These are phyloP conservation scores for Dusona sp. DNA, from an alignment of 2,888 invertebrate species.

Conservation along the genomic window DNA sequence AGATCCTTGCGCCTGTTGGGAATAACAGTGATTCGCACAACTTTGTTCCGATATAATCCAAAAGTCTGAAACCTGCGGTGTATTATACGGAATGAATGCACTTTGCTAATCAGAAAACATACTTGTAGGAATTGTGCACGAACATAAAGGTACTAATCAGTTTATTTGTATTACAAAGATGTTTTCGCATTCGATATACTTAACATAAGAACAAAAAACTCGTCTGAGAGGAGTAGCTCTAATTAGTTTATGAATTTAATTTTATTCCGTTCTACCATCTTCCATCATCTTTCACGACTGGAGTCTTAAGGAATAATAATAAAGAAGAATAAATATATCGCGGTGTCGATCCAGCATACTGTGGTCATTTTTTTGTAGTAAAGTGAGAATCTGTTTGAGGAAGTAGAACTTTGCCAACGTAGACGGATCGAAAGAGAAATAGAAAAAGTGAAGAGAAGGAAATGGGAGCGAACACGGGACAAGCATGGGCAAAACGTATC, in stretches of 20 bases:
- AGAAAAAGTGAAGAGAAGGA: neutral
- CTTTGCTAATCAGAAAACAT: slow-evolving; percentile 2
- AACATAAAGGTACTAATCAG: neutral
- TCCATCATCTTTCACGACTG: slow-evolving; percentile 23
- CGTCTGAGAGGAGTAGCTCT: neutral
- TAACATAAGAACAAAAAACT: neutral
- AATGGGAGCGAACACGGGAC: slow-evolving; percentile 21
- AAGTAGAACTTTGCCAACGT: slow-evolving; percentile 20
- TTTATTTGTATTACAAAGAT: neutral
- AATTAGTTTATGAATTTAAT: neutral
- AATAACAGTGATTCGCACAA: slow-evolving; percentile 54
- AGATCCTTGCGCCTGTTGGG: slow-evolving; percentile 27
- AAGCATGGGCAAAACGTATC: slow-evolving; percentile 16
- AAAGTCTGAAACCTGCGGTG: slow-evolving; percentile 25
- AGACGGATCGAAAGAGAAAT: slow-evolving; percentile 5
- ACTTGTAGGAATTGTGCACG: neutral
- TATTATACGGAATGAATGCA: slow-evolving; percentile 2
- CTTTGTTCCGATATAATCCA: slow-evolving; percentile 62
- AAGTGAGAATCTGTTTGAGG: slow-evolving; percentile 26
- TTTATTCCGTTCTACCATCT: neutral
- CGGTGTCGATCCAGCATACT: neutral
- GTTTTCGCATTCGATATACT: neutral
- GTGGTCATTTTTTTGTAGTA: slow-evolving; percentile 6
- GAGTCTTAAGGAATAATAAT: slow-evolving; percentile 33
- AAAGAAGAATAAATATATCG: slow-evolving; percentile 25